Percentiles rank a stretch among this genome's conserved stretches.
Evolutionary conservation across 2,888 invertebrate species (phyloP).

Genomic region (Parascotia fuliginaria): DNA sequence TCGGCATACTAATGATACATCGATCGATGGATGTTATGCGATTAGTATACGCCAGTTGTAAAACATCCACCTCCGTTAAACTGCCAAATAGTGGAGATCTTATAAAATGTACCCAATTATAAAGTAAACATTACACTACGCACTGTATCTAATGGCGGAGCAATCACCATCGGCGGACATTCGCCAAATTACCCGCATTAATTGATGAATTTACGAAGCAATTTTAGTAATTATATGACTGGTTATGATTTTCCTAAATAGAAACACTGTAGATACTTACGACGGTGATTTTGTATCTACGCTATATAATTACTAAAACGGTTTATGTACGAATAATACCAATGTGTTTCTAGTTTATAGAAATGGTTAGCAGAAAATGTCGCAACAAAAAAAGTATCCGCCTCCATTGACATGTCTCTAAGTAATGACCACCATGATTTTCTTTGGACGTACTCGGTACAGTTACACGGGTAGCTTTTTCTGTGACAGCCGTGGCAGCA

Average conservation of each 20-base stretch:
- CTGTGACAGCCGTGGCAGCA: constrained; percentile 6
- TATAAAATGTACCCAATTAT: constrained; percentile 56
- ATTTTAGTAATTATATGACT: constrained; percentile 16
- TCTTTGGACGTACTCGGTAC: constrained; percentile 20
- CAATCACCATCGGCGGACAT: constrained; percentile 31
- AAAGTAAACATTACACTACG: constrained; percentile 50
- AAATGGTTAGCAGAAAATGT: constrained; percentile 1
- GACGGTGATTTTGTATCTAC: background rate
- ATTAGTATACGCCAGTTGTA: constrained; percentile 43
- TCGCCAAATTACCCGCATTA: constrained; percentile 31
- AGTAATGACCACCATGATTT: constrained; percentile 8
- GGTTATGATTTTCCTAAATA: constrained; percentile 3
- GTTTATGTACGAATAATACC: background rate
- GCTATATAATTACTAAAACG: background rate
- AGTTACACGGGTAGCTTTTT: constrained; percentile 29
- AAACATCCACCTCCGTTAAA: constrained; percentile 35
- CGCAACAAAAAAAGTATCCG: background rate
- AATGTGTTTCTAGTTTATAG: background rate
- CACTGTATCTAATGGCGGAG: constrained; percentile 33
- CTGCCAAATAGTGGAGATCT: constrained; percentile 41
- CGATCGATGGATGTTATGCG: constrained; percentile 14
- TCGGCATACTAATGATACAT: constrained; percentile 30
- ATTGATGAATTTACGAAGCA: constrained; percentile 31
- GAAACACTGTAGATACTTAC: background rate
- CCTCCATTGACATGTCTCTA: constrained; percentile 8